Conservation (phyloP, 2,113 vertebrate genomes). For the Uria lomvia region DNA sequence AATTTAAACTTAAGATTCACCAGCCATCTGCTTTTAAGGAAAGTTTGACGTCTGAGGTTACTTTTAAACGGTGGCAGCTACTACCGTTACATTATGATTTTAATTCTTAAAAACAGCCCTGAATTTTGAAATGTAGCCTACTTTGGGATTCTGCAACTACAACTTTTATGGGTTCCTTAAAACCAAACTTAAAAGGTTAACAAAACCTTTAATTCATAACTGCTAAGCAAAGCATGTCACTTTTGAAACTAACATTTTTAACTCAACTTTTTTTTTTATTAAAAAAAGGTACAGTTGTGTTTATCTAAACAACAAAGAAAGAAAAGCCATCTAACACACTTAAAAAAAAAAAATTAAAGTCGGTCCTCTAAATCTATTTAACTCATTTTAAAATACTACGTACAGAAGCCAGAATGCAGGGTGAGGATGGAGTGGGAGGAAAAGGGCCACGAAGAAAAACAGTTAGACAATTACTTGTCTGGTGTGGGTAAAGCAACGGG, state of each 20-base stretch:
- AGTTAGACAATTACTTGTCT: constrained; percentile 95
- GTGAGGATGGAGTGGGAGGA: constrained; percentile 76
- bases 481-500: constrained; percentile 87
- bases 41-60: constrained; percentile 73
- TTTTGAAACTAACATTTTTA: constrained; percentile 80
- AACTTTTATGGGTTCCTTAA: constrained; percentile 81
- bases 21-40: constrained; percentile 76
- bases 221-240: constrained; percentile 78
- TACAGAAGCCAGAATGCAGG: constrained; percentile 82
- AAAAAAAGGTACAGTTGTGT: constrained; percentile 79
- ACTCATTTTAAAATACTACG: constrained; percentile 75
- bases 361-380: constrained; percentile 74
- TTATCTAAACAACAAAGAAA: constrained; percentile 78
- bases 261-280: constrained; percentile 74
- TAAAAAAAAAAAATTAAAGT: constrained; percentile 67
- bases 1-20: constrained; percentile 75
- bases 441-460: constrained; percentile 85
- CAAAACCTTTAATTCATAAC: constrained; percentile 81
- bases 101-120: constrained; percentile 77
- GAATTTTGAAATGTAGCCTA: constrained; percentile 99
- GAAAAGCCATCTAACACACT: constrained; percentile 77
- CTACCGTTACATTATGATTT: constrained; percentile 74
- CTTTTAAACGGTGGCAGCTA: constrained; percentile 75
- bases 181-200: constrained; percentile 75
- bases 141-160: constrained; percentile 98